phyloP scores from a whole-genome alignment of 2,888 invertebrate genomes.

The Polydrusus cervinus region DNA sequence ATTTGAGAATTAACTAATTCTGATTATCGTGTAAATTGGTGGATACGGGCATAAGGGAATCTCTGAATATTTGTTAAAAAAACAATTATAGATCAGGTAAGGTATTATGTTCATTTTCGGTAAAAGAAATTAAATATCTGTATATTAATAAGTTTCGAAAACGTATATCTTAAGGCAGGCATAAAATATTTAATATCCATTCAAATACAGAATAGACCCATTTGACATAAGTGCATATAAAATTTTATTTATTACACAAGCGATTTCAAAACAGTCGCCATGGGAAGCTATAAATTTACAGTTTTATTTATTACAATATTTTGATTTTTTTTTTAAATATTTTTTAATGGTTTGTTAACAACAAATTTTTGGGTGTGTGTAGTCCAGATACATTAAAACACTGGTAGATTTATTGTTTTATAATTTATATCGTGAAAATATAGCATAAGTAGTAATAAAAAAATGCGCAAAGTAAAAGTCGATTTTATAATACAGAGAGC shows the following conservation, averaged over 20 bases:
- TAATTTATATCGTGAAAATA: neutral
- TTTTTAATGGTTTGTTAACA: constrained; percentile 9
- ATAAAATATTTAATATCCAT: constrained; percentile 8
- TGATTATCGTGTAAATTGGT: too few species aligned
- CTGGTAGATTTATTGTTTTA: neutral
- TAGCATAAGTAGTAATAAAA: neutral
- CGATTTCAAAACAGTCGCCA: constrained; percentile 31
- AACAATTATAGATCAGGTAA: too few species aligned
- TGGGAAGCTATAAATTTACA: constrained; percentile 35
- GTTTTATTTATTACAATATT: constrained; percentile 26
- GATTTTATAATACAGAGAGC: neutral
- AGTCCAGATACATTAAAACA: neutral
- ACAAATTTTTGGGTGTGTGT: constrained; percentile 1
- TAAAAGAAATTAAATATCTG: neutral
- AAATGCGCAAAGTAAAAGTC: neutral
- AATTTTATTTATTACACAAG: constrained; percentile 32
- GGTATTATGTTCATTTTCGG: too few species aligned
- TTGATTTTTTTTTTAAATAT: constrained; percentile 14
- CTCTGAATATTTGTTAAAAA: too few species aligned
- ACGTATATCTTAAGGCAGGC: neutral
- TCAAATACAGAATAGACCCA: constrained; percentile 11
- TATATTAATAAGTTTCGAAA: neutral
- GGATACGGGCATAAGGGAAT: too few species aligned
- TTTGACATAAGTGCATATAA: constrained; percentile 33
- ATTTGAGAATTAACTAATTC: too few species aligned